phyloP scores from a whole-genome alignment of 2,888 invertebrate species.

The Zhuqinia jingwanae region DNA sequence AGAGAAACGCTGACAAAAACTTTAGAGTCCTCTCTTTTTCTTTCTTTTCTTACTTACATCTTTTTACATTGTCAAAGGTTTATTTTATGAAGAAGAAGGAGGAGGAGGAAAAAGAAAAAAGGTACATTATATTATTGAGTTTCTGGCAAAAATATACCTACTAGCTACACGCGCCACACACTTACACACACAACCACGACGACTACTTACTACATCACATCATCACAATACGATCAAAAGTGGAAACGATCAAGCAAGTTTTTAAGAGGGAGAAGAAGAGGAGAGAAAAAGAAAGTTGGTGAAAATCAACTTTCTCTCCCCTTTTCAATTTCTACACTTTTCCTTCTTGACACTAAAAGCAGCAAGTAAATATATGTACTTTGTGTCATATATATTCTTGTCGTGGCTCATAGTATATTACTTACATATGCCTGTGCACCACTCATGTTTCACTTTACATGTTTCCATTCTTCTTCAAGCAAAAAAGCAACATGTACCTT shows the following conservation, averaged over 20 bases:
- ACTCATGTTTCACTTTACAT: background rate
- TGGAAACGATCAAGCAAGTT: constrained; percentile 63
- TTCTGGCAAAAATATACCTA: constrained; percentile 27
- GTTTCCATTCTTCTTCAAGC: constrained; percentile 18
- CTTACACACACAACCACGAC: background rate
- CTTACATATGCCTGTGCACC: background rate
- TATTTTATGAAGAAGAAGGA: background rate
- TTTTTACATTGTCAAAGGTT: constrained; percentile 48
- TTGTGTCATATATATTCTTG: background rate
- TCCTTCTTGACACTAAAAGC: constrained; percentile 56
- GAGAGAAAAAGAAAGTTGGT: constrained; percentile 48
- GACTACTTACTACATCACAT: constrained; percentile 24
- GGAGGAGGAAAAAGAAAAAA: background rate
- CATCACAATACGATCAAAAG: constrained; percentile 66
- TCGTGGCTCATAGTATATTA: background rate
- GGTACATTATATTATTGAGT: constrained; percentile 14
- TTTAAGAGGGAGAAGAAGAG: constrained; percentile 35
- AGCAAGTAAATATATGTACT: constrained; percentile 24
- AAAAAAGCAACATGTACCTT: constrained; percentile 67
- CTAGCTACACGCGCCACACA: too few species aligned
- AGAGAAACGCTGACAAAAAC: constrained; percentile 22
- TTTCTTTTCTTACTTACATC: constrained; percentile 13
- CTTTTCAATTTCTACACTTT: constrained; percentile 61
- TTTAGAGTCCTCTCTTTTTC: constrained; percentile 26
- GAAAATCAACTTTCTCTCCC: constrained; percentile 63